These are phyloP conservation scores for Peromyscus aztecus DNA, from an alignment of 2,797 vertebrate species.

Conservation along the genomic window DNA sequence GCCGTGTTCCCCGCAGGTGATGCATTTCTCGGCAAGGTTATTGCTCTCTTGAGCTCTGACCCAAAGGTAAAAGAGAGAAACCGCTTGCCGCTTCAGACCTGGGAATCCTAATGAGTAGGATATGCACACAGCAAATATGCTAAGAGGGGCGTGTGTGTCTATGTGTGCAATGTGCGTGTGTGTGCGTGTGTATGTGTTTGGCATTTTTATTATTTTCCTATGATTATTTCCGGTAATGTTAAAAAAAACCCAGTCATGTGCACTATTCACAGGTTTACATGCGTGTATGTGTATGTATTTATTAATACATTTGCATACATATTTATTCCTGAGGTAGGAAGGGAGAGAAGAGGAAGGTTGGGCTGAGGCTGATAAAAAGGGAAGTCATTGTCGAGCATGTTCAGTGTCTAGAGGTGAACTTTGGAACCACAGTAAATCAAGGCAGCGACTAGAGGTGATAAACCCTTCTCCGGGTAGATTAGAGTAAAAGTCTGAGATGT, in stretches of 20 bases:
- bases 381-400: slow-evolving; percentile 53
- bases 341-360: neutral
- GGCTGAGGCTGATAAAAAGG: slow-evolving; percentile 46
- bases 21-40: slow-evolving; percentile 88
- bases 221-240: slow-evolving; percentile 38
- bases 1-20: slow-evolving; percentile 74
- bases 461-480: slow-evolving; percentile 14
- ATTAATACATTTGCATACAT: neutral
- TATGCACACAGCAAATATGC: slow-evolving; percentile 20
- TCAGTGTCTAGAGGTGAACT: slow-evolving; percentile 76
- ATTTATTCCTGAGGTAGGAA: slow-evolving; percentile 20
- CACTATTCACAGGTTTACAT: neutral
- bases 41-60: slow-evolving; percentile 69
- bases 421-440: slow-evolving; percentile 75
- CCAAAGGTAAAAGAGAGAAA: slow-evolving; percentile 78
- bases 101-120: neutral
- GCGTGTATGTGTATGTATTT: neutral
- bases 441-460: slow-evolving; percentile 25
- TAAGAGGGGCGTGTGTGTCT: neutral
- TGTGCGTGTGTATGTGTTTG: neutral
- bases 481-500: slow-evolving; percentile 40
- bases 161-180: neutral
- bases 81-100: neutral
- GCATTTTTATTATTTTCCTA: slow-evolving; percentile 45
- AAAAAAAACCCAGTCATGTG: neutral